Evolutionary conservation across 2,113 vertebrate species (phyloP).

Genomic region (Nansenia antarctica): DNA sequence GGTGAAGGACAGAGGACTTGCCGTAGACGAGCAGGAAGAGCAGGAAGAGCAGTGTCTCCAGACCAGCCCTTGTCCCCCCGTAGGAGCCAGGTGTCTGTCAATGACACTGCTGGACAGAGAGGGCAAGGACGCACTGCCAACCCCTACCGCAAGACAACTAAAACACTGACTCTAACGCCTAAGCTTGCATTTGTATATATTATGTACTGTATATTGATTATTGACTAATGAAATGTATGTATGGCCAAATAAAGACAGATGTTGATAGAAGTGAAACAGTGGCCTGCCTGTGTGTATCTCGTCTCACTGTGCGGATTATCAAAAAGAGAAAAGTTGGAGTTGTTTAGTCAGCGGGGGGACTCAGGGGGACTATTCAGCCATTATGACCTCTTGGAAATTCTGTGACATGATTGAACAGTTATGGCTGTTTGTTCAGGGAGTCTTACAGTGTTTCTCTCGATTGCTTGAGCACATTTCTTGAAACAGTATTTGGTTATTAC

Average conservation of each 20-base stretch:
- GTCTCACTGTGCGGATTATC: no score
- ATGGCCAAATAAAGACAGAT: constrained; percentile 70
- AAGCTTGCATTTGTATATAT: constrained; percentile 68
- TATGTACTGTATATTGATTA: constrained; percentile 65
- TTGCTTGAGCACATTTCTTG: no score
- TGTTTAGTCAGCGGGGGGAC: no score
- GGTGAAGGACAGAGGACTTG: background rate
- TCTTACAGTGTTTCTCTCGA: no score
- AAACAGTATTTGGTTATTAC: no score
- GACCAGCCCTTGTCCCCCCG: background rate
- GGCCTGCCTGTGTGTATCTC: background rate
- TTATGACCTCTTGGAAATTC: background rate
- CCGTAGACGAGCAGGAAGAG: constrained; percentile 2
- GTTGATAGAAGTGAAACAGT: constrained; percentile 46
- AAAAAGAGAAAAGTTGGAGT: no score
- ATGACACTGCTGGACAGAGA: constrained; percentile 48
- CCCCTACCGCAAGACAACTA: constrained; percentile 51
- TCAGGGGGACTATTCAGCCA: background rate
- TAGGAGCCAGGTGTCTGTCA: constrained; percentile 8
- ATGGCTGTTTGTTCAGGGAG: background rate
- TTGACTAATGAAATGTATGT: constrained; percentile 36
- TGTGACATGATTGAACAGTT: background rate
- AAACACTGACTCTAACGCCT: constrained; percentile 40
- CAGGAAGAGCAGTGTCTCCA: background rate
- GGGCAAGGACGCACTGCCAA: constrained; percentile 66